Base-by-base conservation (phyloP, 2,113 vertebrate genomes). In the Microcebus murinus region DNA sequence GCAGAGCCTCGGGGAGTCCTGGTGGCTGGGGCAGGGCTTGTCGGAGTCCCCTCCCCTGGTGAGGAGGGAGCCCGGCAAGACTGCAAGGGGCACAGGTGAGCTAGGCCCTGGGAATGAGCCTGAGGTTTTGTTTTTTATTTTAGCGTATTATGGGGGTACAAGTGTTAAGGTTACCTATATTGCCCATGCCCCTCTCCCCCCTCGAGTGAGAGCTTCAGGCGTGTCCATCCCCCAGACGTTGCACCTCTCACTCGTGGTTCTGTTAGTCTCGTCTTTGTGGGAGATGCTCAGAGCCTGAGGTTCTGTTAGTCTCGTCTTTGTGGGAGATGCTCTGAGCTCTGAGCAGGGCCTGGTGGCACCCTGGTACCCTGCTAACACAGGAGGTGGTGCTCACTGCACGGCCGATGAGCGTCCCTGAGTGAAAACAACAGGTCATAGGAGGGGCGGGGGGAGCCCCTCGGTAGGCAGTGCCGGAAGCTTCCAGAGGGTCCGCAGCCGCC, bases 401-500 rank as follows among this genome's bases (percentile, higher is more conserved):
- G 39, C 31, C 25, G 8, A 0, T 4, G 1, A 8, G 21, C 50
- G 14, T 81, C 52, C 27, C 39, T 34, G 31, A 0, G 8, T 23
- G 18, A 73, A 89, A 88, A 23, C 57, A 80, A 10, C 14, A 4
- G 73, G 67, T 27, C 0, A 39, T 42, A n/a, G 25, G 12, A 31
- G 61, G 48, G 59, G 15, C 11, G 4, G 39, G 23, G 29, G 61
- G 73, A 34, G 23, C 50, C 2, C 0, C 0, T 2, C 9, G 6
- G 8, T 29, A 21, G 39, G 3, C 36, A 34, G 18, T n/a, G 0
- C 6, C 18, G 4, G 50, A 8, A 10, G 20, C 61, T 25, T 31
- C n/a, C 18, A 50, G 23, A 15, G 13, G 21, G 1, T 10, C 25
- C 39, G 0, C 55, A 14, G 59, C 36, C 45, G 31, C 45, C 67